phyloP scores from a whole-genome alignment of 2,888 invertebrate genomes.

The Pristionchus fissidentatus region DNA sequence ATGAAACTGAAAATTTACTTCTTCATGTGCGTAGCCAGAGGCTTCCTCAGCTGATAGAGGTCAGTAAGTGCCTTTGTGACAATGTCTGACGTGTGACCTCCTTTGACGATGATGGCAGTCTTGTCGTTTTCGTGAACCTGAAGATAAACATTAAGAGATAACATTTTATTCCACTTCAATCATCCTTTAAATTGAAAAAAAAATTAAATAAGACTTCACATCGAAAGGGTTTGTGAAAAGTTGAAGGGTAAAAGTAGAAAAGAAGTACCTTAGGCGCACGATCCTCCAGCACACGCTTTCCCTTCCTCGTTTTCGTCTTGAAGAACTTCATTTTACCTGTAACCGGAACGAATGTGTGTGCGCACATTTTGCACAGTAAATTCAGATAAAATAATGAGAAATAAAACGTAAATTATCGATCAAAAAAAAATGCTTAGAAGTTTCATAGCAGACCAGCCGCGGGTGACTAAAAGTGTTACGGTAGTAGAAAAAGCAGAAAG shows the following conservation, averaged over 20 bases:
- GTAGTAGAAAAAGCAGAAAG: no score
- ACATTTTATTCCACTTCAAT: no score
- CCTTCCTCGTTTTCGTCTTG: constrained; percentile 26
- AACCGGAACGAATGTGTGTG: no score
- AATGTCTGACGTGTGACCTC: constrained; percentile 82
- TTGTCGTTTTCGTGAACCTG: constrained; percentile 42
- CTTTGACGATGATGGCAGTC: constrained; percentile 75
- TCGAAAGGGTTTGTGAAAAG: no score
- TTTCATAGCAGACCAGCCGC: no score
- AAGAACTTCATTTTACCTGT: not conserved
- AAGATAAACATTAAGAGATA: no score
- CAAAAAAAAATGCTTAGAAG: no score
- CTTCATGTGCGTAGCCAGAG: constrained; percentile 67
- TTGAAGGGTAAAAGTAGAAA: no score
- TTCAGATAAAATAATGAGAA: no score
- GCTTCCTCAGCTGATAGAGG: constrained; percentile 71
- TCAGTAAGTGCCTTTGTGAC: constrained; percentile 87
- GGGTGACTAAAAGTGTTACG: no score
- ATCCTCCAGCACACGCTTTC: constrained; percentile 42
- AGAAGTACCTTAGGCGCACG: constrained; percentile 21
- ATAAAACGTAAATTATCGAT: no score
- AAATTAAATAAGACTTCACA: not conserved
- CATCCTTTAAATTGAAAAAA: not conserved
- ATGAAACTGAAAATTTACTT: constrained; percentile 53
- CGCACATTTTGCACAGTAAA: no score